Base-by-base conservation (phyloP, 2,797 vertebrate species). In the Echeneis naucrates region DNA sequence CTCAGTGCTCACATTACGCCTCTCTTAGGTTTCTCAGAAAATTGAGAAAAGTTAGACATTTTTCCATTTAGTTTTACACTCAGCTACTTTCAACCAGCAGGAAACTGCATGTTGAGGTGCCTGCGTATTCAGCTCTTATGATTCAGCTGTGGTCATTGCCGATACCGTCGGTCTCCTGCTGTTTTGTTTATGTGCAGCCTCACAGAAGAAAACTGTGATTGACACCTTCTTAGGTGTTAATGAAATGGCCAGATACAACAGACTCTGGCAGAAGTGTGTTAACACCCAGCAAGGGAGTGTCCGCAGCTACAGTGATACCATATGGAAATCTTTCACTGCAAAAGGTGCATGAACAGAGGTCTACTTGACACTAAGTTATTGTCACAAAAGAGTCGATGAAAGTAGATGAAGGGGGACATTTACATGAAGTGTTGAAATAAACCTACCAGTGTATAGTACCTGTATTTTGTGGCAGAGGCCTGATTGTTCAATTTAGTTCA, bases 221-320 rank as follows among this genome's bases (percentile, higher is more conserved):
- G 89, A 90, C 92, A 90, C 88, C 79, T 89, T 83, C 60, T 68
- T 61, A 91, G 87, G 91, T 91, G 92, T 88, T 92, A 92, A 93
- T 93, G 90, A 93, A 92, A 92, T 87, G 78, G 70, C 77, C 59
- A 62, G 68, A 81, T 79, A 81, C 78, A 76, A 59, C 85, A 83
- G 87, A 78, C 77, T 77, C 64, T 73, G 78, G 62, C 79, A 72
- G 30, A 79, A 68, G 59, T 78, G 83, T 75, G 74, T 63, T 81
- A 80, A 69, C 85, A 80, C 88, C 85, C 74, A 63, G 73, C 44
- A 0, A 68, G 75, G 47, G 57, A 48, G 33, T 10, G 58, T 57
- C 60, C 54, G 40, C 77, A 53, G 62, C 58, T 55, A 63, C 11
- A 57, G 2, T 5, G 65, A 71, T 59, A 14, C 77, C 74, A 55